Evolutionary conservation across 2,797 vertebrate species (phyloP), one percentile per base, ranked within the genome.

Genomic region (Tinamus major): DNA sequence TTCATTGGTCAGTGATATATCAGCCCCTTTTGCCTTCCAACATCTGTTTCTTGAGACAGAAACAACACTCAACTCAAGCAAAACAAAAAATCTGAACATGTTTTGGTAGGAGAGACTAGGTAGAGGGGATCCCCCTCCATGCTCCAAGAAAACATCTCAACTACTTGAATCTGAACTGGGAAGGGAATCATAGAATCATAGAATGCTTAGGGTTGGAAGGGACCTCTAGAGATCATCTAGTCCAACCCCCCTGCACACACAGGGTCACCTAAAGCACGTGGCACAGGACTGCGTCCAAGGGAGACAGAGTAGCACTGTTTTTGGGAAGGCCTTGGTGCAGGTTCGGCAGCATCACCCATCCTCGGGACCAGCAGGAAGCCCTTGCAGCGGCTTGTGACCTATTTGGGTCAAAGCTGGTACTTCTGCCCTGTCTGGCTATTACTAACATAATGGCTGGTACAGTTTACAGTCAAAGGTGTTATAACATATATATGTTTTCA

Each of bases 1-100:
- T 90, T 85, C 69, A 88, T 96, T 92, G 80, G 70, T 90, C 89
- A 89, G 18, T 81, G 49, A 91, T 80, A 89, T 31, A 61, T 81
- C 75, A 83, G 9, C 27, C 26, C 16, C 13, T 35, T 70, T 35
- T 87, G 69, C 37, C 27, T 91, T 89, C 70, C 35, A 84, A 31
- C 41, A 42, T 13, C 84, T 84, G 13, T 24, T 48, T 69, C 62
- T 89, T 70, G 39, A 49, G 67, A 6, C 20, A 35, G 79, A 86
- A 42, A 0, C 13, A 31, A 26, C 39, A 83, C 6, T 42, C 70
- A 59, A 53, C 27, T 76, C 23, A 75, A 65, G 19, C 2, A 35
- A 46, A 71, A 48, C 21, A 23, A 68, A 51, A 37, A 6, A 46
- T 33, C 48, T 71, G 90, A 70, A 59, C 1, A 0, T 55, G 16